Evolutionary conservation across 2,797 vertebrate genomes (phyloP).

Genomic region (Sebastolobus alascanus): DNA sequence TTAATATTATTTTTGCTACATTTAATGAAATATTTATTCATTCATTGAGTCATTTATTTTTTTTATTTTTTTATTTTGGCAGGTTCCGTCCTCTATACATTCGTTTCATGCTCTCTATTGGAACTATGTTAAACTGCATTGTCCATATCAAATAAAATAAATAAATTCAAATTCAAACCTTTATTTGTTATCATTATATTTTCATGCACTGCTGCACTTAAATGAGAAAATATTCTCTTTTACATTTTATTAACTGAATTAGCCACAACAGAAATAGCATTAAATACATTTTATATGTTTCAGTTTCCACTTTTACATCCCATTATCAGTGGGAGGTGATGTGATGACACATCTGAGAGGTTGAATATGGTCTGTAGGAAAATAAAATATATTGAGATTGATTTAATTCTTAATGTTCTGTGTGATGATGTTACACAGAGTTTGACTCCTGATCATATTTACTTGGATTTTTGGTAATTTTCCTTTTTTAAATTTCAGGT

Average conservation of each 20-base stretch:
- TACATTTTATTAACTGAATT: not conserved
- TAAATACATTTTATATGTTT: not conserved
- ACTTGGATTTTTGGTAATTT: not conserved
- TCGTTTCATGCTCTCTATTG: not conserved
- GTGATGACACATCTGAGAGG: not conserved
- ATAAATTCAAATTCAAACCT: not conserved
- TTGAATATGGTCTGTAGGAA: not conserved
- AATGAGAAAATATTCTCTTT: not conserved
- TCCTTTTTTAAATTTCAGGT: slow-evolving; percentile 47
- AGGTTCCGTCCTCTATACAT: not conserved
- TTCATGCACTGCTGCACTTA: not conserved
- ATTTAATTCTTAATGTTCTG: not conserved
- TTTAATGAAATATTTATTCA: no score
- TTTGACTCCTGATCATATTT: not conserved
- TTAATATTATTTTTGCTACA: no score
- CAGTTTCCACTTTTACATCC: not conserved
- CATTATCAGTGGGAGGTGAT: not conserved
- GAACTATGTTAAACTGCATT: not conserved
- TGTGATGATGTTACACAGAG: not conserved
- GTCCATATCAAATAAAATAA: not conserved
- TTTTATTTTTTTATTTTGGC: no score
- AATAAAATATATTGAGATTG: not conserved
- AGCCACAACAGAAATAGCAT: not conserved
- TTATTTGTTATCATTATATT: not conserved
- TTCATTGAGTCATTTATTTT: no score